Conservation (phyloP, 1,140 invertebrate species). For the Scaptomyza montana region DNA sequence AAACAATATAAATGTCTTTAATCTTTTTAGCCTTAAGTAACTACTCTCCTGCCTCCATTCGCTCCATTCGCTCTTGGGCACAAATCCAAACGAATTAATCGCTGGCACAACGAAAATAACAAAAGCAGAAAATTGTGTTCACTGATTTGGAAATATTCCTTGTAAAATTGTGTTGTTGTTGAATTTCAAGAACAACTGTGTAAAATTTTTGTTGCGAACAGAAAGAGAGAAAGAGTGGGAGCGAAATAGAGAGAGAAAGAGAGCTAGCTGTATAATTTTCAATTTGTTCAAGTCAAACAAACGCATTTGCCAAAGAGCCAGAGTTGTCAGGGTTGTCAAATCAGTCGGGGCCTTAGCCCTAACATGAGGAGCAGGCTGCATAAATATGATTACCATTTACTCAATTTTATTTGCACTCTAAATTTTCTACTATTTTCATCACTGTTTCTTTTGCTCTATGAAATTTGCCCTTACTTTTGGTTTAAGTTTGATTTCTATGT, state of each 20-base stretch:
- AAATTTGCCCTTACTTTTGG: conserved; percentile 6
- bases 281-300: conserved; percentile 80
- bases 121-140: conserved; percentile 81
- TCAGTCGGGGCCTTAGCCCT: conserved; percentile 30
- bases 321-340: conserved; percentile 38
- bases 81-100: conserved; percentile 60
- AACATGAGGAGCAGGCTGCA: conserved; percentile 37
- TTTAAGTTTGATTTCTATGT: conserved; percentile 23
- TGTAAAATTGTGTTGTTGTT: conserved; percentile 60
- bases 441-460: not conserved
- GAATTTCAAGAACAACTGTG: conserved; percentile 67
- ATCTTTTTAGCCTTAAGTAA: conserved; percentile 8
- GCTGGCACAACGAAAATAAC: conserved; percentile 51
- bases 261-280: conserved; percentile 72
- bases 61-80: conserved; percentile 9
- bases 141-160: conserved; percentile 75
- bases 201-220: conserved; percentile 25
- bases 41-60: not conserved
- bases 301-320: conserved; percentile 39
- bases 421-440: conserved; percentile 19
- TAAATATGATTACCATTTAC: conserved; percentile 77
- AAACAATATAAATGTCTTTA: conserved; percentile 59
- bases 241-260: conserved; percentile 29
- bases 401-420: conserved; percentile 49
- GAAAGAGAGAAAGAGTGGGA: conserved; percentile 4